Evolutionary conservation across 2,797 vertebrate species (phyloP).

Genomic region (Lemur catta): DNA sequence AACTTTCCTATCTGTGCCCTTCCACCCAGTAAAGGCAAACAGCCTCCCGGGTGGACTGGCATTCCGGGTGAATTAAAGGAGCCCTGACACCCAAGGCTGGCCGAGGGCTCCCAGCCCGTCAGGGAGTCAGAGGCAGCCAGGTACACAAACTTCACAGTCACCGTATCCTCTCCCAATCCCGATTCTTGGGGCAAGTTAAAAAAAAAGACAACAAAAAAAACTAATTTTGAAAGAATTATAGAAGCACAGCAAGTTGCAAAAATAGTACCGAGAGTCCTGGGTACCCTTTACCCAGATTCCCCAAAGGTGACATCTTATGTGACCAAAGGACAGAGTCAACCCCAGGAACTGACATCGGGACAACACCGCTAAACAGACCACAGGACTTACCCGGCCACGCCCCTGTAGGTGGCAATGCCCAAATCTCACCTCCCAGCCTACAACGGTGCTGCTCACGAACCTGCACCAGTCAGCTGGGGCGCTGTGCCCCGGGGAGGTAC

Average conservation of each 20-base stretch:
- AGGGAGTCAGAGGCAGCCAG: accelerated
- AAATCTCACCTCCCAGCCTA: background rate
- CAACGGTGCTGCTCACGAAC: background rate
- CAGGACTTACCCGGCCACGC: background rate
- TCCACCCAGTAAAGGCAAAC: background rate
- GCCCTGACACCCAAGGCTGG: accelerated
- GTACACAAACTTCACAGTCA: accelerated
- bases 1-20: background rate
- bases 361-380: too few relatives aligned
- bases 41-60: background rate
- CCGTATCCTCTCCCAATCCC: accelerated
- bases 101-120: background rate
- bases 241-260: background rate
- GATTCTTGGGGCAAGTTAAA: background rate
- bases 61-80: background rate
- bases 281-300: background rate
- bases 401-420: background rate
- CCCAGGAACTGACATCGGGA: too few relatives aligned
- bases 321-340: background rate
- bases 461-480: accelerated
- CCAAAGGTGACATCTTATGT: accelerated
- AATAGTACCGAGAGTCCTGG: background rate
- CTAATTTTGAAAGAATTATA: background rate
- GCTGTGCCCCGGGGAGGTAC: too few relatives aligned
- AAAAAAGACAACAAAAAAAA: background rate